Base-by-base conservation (phyloP, 2,888 invertebrate species). In the Perizoma affinitatum region DNA sequence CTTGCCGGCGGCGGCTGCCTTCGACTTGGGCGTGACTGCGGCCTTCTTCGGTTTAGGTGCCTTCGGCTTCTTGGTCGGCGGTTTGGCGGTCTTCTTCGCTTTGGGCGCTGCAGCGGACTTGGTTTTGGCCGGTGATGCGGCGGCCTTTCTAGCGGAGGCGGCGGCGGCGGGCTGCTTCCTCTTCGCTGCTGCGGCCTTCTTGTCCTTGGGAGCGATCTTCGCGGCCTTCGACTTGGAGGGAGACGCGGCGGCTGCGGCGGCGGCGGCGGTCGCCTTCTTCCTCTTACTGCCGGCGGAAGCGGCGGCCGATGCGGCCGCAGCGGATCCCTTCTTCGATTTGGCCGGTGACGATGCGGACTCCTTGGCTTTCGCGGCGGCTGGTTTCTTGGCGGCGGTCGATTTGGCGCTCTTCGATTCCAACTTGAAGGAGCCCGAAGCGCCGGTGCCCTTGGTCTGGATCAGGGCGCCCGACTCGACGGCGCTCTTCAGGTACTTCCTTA, bases 381-480 rank as follows among this genome's bases (percentile, higher is more conserved):
- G 72, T 0, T 82, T 71, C 55, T 55, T 55, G 55, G 22, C 36
- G 40, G 76, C 59, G 8, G 61, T 57, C 7, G 64, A 62, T 49
- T 57, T 60, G 45, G 62, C 58, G 41, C 54, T 60, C 43, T 44
- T 53, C 36, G 50, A 41, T 22, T 64, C 52, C 33, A 64, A 43
- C 44, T 60, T 61, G 55, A 41, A 61, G 33, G 58, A 54, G 46
- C 54, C 93, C 10, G 90, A 85, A 0, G 93, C 93, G 1, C 93
- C 93, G 73, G 90, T 93, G 42, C 93, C 94, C 69, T 93, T 93
- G n/a, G 93, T 93, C 74, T 93, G 93, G 34, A 93, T 84, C 44
- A 94, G 72, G n/a, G 80, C 78, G 5, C 93, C 93, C 45, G 87
- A 85, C 1, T 82, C 85, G n/a, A 95, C 93, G 10, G 93, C 93